Evolutionary conservation across 2,888 invertebrate genomes (phyloP).

Genomic region (Argynnis bischoffii): DNA sequence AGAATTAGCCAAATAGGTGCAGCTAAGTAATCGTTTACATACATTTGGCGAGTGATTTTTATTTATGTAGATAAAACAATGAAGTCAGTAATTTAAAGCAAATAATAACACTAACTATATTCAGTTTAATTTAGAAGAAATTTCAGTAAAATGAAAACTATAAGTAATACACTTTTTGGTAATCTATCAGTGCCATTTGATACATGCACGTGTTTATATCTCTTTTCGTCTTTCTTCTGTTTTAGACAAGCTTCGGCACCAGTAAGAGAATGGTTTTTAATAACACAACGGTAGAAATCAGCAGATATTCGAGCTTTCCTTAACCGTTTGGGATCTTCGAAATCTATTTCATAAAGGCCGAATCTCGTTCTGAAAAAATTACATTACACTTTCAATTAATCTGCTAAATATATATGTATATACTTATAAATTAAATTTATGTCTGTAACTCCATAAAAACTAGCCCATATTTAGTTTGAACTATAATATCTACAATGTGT

Average conservation of each 20-base stretch:
- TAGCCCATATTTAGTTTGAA: not conserved
- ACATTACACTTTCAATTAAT: not conserved
- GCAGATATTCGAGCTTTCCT: conserved; percentile 42
- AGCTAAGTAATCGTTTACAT: no score
- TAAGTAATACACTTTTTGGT: no score
- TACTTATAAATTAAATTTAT: not conserved
- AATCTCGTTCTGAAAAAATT: conserved; percentile 46
- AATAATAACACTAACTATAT: no score
- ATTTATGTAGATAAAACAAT: no score
- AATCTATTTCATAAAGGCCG: conserved; percentile 48
- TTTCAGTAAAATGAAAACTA: no score
- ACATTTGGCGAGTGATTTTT: no score
- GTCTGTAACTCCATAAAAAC: not conserved
- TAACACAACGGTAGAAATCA: conserved; percentile 36
- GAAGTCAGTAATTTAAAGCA: no score
- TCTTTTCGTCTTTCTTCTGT: not conserved
- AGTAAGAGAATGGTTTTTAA: conserved; percentile 18
- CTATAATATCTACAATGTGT: no score
- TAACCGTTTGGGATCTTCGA: conserved; percentile 38
- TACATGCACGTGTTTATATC: not conserved
- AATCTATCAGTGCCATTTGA: not conserved
- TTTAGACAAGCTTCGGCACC: conserved; percentile 1
- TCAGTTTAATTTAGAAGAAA: no score
- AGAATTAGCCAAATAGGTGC: no score
- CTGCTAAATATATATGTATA: no score